These are phyloP conservation scores for Drosophila orosa DNA, from an alignment of 1,140 invertebrate genomes.

Conservation along the genomic window DNA sequence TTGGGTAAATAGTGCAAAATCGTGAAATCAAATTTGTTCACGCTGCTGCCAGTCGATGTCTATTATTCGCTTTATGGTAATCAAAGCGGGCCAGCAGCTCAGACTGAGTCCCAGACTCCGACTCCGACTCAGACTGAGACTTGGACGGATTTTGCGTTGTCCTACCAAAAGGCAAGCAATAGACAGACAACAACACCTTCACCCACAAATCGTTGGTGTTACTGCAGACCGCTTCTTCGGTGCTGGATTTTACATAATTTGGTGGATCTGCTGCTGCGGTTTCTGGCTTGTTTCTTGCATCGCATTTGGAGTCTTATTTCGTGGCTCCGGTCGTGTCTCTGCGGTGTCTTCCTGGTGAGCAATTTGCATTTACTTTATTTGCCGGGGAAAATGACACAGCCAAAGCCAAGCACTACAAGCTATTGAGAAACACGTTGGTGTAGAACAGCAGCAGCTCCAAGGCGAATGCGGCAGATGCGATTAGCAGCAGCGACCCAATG, in stretches of 20 bases:
- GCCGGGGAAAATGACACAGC: conserved; percentile 44
- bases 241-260: conserved; percentile 65
- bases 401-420: conserved; percentile 44
- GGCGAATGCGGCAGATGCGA: conserved; percentile 37
- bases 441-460: conserved; percentile 61
- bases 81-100: conserved; percentile 52
- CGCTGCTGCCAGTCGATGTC: conserved; percentile 55
- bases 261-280: conserved; percentile 61
- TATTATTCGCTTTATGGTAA: conserved; percentile 65
- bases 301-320: conserved; percentile 56
- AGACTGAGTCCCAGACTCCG: neutral
- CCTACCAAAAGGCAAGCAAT: conserved; percentile 20
- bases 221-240: conserved; percentile 35
- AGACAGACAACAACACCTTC: conserved; percentile 31
- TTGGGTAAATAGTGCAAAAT: conserved; percentile 62
- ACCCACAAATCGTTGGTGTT: conserved; percentile 42
- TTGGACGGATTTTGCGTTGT: conserved; percentile 42
- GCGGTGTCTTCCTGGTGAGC: conserved; percentile 68
- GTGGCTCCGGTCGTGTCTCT: conserved; percentile 58
- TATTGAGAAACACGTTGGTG: conserved; percentile 58
- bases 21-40: conserved; percentile 66
- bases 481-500: conserved; percentile 12
- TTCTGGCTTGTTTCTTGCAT: conserved; percentile 46
- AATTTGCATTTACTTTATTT: conserved; percentile 77
- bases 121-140: conserved; percentile 1